These are phyloP conservation scores for Carassius carassius DNA, from an alignment of 2,113 vertebrate genomes.

Conservation along the genomic window DNA sequence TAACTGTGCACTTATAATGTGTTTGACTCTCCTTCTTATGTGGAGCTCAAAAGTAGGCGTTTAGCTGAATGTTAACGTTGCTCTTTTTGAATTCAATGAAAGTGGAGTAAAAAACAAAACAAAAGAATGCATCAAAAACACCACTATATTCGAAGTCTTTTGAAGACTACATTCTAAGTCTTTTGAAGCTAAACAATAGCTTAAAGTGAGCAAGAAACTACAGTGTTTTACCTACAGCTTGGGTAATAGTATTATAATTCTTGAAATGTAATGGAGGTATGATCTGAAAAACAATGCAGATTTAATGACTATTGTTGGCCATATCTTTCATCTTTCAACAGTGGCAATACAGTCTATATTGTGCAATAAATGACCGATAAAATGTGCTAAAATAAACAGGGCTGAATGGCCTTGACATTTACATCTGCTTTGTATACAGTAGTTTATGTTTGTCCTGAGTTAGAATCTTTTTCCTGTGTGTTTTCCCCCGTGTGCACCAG, in stretches of 20 bases:
- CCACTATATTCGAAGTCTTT: no score
- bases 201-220: not conserved
- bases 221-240: not conserved
- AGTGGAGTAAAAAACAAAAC: no score
- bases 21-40: no score
- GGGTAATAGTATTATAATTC: not conserved
- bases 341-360: not conserved
- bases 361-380: not conserved
- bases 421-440: constrained; percentile 13
- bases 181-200: not conserved
- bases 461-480: not conserved
- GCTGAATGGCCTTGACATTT: not conserved
- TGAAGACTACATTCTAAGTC: no score
- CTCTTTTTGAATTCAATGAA: no score
- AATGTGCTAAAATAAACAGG: not conserved
- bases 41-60: no score
- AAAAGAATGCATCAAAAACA: no score
- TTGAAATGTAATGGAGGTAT: not conserved
- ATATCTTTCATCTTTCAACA: not conserved
- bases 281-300: not conserved
- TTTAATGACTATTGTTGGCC: not conserved
- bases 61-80: no score
- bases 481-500: constrained; percentile 5
- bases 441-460: not conserved
- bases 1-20: not conserved